Conservation (phyloP, 2,113 vertebrate genomes). For the Hippocampus abdominalis region DNA sequence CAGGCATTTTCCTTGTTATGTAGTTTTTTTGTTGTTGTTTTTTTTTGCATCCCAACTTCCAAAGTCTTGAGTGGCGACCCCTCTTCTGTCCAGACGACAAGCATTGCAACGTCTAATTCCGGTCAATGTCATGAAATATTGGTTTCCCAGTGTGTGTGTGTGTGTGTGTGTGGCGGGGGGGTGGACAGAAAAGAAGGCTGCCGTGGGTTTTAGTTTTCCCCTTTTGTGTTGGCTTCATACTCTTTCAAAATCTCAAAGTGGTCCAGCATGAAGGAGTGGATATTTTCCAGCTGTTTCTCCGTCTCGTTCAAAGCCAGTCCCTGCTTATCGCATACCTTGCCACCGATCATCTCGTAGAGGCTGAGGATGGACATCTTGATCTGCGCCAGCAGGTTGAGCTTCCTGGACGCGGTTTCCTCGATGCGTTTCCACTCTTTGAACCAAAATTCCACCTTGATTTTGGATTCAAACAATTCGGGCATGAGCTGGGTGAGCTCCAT, state of each 20-base stretch:
- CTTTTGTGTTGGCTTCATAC: neutral
- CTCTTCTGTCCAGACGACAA: neutral
- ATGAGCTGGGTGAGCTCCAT: conserved; percentile 3
- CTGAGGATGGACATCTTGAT: conserved; percentile 11
- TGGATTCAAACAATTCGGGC: conserved; percentile 2
- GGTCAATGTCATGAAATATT: neutral
- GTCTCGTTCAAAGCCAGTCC: conserved; percentile 6
- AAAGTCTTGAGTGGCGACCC: neutral
- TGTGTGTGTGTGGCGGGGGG: too few relatives aligned
- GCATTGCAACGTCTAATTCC: neutral
- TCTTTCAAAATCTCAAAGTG: conserved; percentile 10
- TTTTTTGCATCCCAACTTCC: neutral
- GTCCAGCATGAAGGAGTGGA: conserved; percentile 2
- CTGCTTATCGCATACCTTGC: conserved; percentile 3
- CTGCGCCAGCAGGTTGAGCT: conserved; percentile 8
- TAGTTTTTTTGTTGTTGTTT: too few relatives aligned
- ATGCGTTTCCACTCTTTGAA: conserved; percentile 13
- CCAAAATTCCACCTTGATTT: conserved; percentile 8
- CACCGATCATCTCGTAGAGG: conserved; percentile 9
- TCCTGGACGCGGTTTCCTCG: neutral
- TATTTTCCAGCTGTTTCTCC: conserved; percentile 7
- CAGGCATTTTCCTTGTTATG: too few relatives aligned
- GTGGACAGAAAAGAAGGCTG: too few relatives aligned
- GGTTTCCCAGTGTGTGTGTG: neutral
- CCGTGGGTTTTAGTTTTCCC: neutral